These are phyloP conservation scores for Rhodophaea formosa DNA, from an alignment of 2,888 invertebrate genomes.

Conservation along the genomic window DNA sequence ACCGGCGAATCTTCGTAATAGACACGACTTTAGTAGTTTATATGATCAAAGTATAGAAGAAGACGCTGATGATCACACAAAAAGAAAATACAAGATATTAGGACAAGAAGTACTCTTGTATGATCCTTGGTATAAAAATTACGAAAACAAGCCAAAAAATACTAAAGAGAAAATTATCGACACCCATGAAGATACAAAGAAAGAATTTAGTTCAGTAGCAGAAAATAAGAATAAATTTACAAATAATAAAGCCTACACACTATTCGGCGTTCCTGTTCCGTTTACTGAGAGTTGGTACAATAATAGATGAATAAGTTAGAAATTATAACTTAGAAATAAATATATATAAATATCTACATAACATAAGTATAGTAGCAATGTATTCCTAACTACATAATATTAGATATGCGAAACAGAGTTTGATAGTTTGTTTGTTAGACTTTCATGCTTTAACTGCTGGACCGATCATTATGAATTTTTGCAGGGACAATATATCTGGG, in stretches of 20 bases:
- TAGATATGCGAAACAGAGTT: too few species aligned
- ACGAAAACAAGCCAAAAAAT: constrained; percentile 27
- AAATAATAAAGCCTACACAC: constrained; percentile 28
- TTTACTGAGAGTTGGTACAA: constrained; percentile 34
- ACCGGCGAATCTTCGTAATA: constrained; percentile 33
- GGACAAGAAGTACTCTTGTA: constrained; percentile 25
- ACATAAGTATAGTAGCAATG: not conserved
- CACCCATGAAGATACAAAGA: constrained; percentile 3
- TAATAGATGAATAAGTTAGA: not conserved
- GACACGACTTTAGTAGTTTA: constrained; percentile 34
- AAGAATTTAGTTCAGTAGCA: constrained; percentile 12
- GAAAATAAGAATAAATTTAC: constrained; percentile 17
- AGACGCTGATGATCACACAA: constrained; percentile 7
- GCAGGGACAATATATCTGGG: too few species aligned
- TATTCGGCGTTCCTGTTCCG: constrained; percentile 40
- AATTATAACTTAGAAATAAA: not conserved
- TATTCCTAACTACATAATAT: too few species aligned
- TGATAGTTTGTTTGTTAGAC: too few species aligned
- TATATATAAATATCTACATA: not conserved
- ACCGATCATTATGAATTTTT: too few species aligned
- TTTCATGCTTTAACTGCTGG: too few species aligned
- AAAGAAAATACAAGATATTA: constrained; percentile 21
- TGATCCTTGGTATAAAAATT: constrained; percentile 31
- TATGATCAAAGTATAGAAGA: constrained; percentile 27
- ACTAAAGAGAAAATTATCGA: constrained; percentile 19